Evolutionary conservation across 2,113 vertebrate genomes (phyloP).

Genomic region (Eurystomus gularis): DNA sequence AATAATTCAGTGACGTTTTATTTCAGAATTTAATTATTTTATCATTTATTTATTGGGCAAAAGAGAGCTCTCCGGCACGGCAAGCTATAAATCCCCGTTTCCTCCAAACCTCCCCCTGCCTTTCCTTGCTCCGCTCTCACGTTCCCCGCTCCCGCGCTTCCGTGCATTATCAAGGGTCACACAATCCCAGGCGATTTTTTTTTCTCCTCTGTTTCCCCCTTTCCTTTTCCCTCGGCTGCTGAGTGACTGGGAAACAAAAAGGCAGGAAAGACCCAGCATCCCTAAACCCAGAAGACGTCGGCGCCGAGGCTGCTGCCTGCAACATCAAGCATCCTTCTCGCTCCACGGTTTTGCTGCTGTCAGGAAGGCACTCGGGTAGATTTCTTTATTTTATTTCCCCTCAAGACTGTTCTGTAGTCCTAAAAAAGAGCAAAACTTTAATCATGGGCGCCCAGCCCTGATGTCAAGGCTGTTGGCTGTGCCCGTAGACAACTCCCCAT

Average conservation of each 20-base stretch:
- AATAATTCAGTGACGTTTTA: background rate
- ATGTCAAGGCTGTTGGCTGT: constrained; percentile 19
- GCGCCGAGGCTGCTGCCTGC: constrained; percentile 26
- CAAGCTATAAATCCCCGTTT: background rate
- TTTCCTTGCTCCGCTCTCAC: background rate
- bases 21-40: constrained; percentile 26
- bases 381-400: background rate
- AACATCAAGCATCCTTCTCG: constrained; percentile 26
- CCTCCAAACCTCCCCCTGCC: background rate
- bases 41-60: constrained; percentile 21
- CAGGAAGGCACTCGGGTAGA: background rate
- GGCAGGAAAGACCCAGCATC: background rate
- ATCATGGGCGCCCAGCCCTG: background rate
- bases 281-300: background rate
- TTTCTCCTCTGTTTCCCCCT: background rate
- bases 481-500: background rate
- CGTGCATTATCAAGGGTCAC: background rate
- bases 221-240: background rate
- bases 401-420: background rate
- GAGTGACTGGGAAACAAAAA: background rate
- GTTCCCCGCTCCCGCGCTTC: background rate
- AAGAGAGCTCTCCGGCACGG: background rate
- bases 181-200: background rate
- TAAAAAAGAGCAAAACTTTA: constrained; percentile 22
- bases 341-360: constrained; percentile 4